A percentile compares a stretch with the other conserved stretches of the same genome.
phyloP scores from a whole-genome alignment of 2,888 invertebrate species.

The Napeogenes inachia region DNA sequence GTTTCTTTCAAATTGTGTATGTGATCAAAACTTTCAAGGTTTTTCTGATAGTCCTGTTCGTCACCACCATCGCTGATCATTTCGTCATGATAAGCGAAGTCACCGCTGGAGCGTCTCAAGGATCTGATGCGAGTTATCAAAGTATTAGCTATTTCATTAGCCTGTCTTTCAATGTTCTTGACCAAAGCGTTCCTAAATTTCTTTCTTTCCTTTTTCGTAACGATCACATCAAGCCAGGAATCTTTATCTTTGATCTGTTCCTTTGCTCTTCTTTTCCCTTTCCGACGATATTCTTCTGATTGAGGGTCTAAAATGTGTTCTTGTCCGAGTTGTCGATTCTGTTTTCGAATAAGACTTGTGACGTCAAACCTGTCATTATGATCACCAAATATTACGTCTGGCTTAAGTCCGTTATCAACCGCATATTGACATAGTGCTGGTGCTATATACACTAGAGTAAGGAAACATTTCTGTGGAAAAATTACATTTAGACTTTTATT shows the following conservation, averaged over 20 bases:
- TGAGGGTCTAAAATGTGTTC: slow-evolving; percentile 19
- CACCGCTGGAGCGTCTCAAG: slow-evolving; percentile 23
- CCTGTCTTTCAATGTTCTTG: slow-evolving; percentile 23
- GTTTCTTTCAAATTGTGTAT: slow-evolving; percentile 13
- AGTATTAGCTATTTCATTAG: slow-evolving; percentile 28
- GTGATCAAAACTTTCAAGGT: slow-evolving; percentile 35
- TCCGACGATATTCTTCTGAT: slow-evolving; percentile 27
- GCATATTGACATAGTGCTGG: slow-evolving; percentile 37
- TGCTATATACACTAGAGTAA: slow-evolving; percentile 28
- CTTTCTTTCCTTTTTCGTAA: slow-evolving; percentile 14
- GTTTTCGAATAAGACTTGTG: slow-evolving; percentile 38
- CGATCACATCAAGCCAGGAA: slow-evolving; percentile 11
- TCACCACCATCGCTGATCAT: slow-evolving; percentile 34
- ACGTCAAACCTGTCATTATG: slow-evolving; percentile 56
- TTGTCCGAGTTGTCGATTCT: slow-evolving; percentile 32
- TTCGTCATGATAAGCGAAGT: slow-evolving; percentile 41
- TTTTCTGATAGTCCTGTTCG: slow-evolving; percentile 36
- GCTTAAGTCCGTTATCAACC: slow-evolving; percentile 33
- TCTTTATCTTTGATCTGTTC: slow-evolving; percentile 15
- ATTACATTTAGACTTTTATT: neutral
- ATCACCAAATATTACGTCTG: slow-evolving; percentile 52
- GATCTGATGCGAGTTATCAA: slow-evolving; percentile 26
- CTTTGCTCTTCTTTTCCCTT: slow-evolving; percentile 23
- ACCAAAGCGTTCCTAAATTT: slow-evolving; percentile 17
- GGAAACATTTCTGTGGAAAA: slow-evolving; percentile 7